These are phyloP conservation scores for Pygoscelis adeliae DNA, from an alignment of 2,113 vertebrate species.

Conservation along the genomic window DNA sequence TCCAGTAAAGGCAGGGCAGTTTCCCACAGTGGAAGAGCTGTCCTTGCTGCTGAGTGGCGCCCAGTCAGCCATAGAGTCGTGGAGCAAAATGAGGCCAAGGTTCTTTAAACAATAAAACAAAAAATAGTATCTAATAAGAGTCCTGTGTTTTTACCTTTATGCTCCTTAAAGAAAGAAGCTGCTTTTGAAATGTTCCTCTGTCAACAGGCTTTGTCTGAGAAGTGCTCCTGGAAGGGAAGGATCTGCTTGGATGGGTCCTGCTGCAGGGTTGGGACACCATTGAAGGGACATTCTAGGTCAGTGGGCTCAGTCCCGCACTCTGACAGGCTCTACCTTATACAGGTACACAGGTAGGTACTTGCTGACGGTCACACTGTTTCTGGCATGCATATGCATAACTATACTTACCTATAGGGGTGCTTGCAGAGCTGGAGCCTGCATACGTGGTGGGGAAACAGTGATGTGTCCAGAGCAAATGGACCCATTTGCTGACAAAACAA, in stretches of 20 bases:
- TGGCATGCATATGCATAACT: background rate
- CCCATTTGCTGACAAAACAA: background rate
- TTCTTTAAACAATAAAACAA: background rate
- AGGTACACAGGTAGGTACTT: background rate
- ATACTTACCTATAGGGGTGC: background rate
- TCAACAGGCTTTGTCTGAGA: background rate
- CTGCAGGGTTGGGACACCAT: background rate
- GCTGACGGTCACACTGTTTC: background rate
- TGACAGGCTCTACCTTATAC: background rate
- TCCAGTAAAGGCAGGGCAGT: background rate
- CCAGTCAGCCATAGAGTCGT: background rate
- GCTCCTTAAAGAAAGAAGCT: background rate
- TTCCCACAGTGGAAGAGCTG: background rate
- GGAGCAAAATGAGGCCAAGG: background rate
- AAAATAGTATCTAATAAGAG: background rate
- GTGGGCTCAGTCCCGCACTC: background rate
- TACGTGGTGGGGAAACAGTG: background rate
- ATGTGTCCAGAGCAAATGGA: background rate
- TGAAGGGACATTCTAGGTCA: background rate
- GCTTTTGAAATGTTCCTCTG: background rate
- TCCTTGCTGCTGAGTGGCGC: background rate
- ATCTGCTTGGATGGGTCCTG: background rate
- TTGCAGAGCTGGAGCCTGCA: background rate
- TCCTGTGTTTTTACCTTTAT: background rate
- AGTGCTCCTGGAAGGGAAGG: background rate